Evolutionary conservation across 2,888 invertebrate species (phyloP), one percentile per base, ranked within the genome.

Genomic region (Bimastos eiseni): DNA sequence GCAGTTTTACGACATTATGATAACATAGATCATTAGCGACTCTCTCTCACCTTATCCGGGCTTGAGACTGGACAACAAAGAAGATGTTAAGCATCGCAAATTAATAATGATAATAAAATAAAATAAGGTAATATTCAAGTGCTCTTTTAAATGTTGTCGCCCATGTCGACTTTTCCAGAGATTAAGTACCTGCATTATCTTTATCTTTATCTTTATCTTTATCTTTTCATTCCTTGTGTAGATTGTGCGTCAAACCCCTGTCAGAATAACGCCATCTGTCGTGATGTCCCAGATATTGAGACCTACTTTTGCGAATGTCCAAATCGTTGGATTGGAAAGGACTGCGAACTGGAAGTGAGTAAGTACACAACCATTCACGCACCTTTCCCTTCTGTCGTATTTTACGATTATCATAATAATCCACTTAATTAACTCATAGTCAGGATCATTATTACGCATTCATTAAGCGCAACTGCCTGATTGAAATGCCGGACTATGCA

Each of bases 241-340:
- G 92, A 92, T 37, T 92, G 92, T 44, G 30, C 83, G 17, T 89
- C 90, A 21, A 55, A 38, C 11, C 92, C 92, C 0, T 92, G 92
- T 38, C 89, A 37, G 37, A 89, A 92, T 33, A 91, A 90, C 24
- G 92, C 90, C 15, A n/a, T 24, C n/a, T 92, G 92, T 90, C 44
- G 90, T 36, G 90, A 91, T 38, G 83, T 92, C 5, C 34, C 83
- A 34, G 89, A 33, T 21, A 90, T 91, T 21, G 90, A 49, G 44
- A 90, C 90, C 70, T 91, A 91, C 70, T 55, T 89, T 38, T 92
- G 92, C 70, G n/a, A 55, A 44, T 92, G 92, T 90, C 86, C 19
- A 33, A 37, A 24, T 11, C 83, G 91, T 24, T 92, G 91, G 90
- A 41, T 92, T n/a, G 92, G 92, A 70, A 55, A 90, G 34, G 36